Evolutionary conservation across 2,113 vertebrate species (phyloP).

Genomic region (Genyomyrus donnyi): DNA sequence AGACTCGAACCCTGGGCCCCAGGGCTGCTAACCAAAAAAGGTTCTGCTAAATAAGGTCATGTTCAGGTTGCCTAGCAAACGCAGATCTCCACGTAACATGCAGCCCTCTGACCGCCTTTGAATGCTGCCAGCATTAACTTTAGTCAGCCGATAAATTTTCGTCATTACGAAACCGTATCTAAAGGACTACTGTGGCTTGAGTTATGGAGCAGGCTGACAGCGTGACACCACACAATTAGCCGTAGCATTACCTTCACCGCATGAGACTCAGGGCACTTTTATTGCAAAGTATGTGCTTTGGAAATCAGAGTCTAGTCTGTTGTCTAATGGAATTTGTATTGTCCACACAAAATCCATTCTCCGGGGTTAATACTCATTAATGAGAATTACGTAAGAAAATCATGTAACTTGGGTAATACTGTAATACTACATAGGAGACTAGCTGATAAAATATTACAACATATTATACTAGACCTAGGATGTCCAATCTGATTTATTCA

Average conservation of each 20-base stretch:
- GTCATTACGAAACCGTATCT: neutral
- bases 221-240: neutral
- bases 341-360: neutral
- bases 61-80: neutral
- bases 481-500: conserved; percentile 2
- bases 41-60: neutral
- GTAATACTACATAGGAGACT: neutral
- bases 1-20: no score
- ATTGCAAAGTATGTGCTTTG: neutral
- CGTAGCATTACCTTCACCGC: neutral
- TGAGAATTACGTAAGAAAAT: neutral
- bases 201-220: neutral
- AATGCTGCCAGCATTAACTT: neutral
- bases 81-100: neutral
- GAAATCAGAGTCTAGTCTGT: neutral
- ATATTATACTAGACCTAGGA: neutral
- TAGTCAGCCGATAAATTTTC: neutral
- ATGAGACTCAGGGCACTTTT: neutral
- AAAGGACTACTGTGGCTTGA: neutral
- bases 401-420: neutral
- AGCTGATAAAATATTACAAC: neutral
- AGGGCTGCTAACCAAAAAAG: neutral
- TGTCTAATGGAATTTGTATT: neutral
- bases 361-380: neutral
- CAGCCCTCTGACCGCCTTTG: neutral